Evolutionary conservation across 1,140 invertebrate genomes (phyloP).

Genomic region (Halictus rubicundus): DNA sequence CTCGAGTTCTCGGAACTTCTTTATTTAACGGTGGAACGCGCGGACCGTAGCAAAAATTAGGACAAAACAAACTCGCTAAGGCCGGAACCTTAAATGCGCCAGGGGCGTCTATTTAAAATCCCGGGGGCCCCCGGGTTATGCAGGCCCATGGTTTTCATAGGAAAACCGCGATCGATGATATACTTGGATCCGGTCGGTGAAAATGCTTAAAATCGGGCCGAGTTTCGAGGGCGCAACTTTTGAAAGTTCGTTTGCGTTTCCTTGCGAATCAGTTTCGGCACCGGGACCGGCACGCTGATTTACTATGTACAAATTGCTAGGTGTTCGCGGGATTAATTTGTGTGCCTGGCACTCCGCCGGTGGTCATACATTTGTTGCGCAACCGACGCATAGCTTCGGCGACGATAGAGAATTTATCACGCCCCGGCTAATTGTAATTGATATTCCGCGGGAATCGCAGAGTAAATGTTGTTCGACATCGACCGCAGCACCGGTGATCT

Average conservation of each 20-base stretch:
- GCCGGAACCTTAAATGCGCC: not conserved
- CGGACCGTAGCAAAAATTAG: not conserved
- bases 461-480: conserved; percentile 15
- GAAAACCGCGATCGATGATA: not conserved
- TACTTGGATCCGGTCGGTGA: too few relatives aligned
- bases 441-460: conserved; percentile 1
- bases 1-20: not conserved
- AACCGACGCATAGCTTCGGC: not conserved
- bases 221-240: conserved; percentile 8
- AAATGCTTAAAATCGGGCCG: conserved; percentile 4
- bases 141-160: not conserved
- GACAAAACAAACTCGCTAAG: conserved; percentile 6
- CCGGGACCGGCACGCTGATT: not conserved
- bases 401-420: not conserved
- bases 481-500: not conserved
- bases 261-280: not conserved
- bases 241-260: conserved; percentile 22
- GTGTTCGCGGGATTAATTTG: not conserved
- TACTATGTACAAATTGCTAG: conserved; percentile 4
- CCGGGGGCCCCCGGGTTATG: not conserved
- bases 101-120: not conserved
- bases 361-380: not conserved
- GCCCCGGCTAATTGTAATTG: conserved; percentile 4
- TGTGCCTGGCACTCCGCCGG: not conserved
- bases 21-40: conserved; percentile 1